Conservation (phyloP, 2,797 vertebrate genomes). For the Amazona ochrocephala region DNA sequence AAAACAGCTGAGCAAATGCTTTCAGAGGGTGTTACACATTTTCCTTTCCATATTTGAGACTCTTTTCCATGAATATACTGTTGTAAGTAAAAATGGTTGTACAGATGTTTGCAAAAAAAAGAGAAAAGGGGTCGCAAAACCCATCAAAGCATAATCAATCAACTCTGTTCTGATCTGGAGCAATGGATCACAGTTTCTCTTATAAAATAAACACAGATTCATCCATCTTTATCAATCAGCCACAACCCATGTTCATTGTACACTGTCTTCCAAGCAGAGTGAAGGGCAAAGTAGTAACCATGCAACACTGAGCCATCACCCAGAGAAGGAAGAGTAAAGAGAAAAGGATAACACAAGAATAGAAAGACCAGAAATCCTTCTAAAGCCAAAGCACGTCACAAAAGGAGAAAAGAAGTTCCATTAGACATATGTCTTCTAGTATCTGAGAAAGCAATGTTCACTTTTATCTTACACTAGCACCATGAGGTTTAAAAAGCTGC, state of each 20-base stretch:
- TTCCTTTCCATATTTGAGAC: conserved; percentile 63
- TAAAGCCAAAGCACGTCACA: background rate
- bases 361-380: conserved; percentile 9
- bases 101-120: conserved; percentile 5
- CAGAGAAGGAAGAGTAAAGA: background rate
- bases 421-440: background rate
- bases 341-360: background rate
- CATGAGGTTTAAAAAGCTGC: background rate
- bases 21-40: conserved; percentile 40
- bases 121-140: background rate
- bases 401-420: background rate
- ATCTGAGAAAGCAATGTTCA: background rate
- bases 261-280: background rate
- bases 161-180: background rate
- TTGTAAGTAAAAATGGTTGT: background rate
- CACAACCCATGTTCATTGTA: background rate
- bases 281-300: fast-evolving
- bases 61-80: background rate
- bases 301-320: background rate
- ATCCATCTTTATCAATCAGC: background rate
- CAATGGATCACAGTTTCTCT: background rate
- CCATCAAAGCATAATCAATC: background rate
- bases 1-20: conserved; percentile 54
- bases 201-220: background rate
- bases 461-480: background rate